A percentile compares a stretch with the other conserved stretches of the same genome.
Evolutionary conservation across 2,888 invertebrate genomes (phyloP).

Genomic region (Scrobipalpa costella): DNA sequence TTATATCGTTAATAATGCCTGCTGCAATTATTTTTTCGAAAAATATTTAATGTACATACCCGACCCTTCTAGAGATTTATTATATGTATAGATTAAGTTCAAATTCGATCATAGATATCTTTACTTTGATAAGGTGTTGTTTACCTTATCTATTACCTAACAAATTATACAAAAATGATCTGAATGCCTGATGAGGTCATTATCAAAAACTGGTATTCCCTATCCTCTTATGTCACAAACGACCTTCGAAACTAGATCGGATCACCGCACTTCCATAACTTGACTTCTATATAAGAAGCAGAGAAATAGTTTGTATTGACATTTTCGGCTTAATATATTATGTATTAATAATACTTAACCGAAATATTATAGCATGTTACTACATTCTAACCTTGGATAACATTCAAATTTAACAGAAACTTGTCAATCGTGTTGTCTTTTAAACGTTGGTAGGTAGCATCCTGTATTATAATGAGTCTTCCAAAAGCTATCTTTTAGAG

Average conservation of each 20-base stretch:
- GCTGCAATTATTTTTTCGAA: too few relatives aligned
- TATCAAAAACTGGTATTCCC: neutral
- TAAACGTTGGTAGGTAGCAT: neutral
- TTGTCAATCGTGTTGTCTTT: slow-evolving; percentile 11
- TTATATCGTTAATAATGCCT: too few relatives aligned
- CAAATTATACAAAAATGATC: neutral
- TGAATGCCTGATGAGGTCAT: slow-evolving; percentile 1
- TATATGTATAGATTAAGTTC: too few relatives aligned
- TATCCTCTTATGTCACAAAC: slow-evolving; percentile 16
- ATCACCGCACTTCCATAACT: slow-evolving; percentile 18
- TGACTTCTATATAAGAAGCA: neutral
- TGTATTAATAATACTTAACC: slow-evolving; percentile 20
- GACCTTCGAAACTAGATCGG: slow-evolving; percentile 30
- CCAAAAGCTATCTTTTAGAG: neutral
- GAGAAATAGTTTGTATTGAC: slow-evolving; percentile 30
- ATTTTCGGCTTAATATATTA: slow-evolving; percentile 29
- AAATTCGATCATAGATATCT: too few relatives aligned
- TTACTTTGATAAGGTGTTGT: neutral
- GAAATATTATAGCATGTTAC: slow-evolving; percentile 2
- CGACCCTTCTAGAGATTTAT: too few relatives aligned
- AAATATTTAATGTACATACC: too few relatives aligned
- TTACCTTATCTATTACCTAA: neutral
- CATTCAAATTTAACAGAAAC: slow-evolving; percentile 23
- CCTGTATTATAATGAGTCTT: slow-evolving; percentile 1
- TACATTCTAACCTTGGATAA: slow-evolving; percentile 23